Conservation (phyloP, 1,140 invertebrate genomes). For the Pseudomyrmex gracilis region DNA sequence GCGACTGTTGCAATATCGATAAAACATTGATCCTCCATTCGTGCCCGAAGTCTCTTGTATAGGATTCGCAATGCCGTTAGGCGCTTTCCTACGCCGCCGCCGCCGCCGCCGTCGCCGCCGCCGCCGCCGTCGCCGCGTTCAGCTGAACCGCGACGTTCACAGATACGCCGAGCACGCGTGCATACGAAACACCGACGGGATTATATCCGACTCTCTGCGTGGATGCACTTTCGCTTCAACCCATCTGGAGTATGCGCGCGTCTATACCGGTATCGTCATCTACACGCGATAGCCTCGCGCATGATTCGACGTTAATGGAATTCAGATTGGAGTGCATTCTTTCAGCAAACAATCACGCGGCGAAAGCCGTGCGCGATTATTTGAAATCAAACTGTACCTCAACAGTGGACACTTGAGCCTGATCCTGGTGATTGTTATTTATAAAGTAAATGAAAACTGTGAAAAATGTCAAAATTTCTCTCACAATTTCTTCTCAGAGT, state of each 20-base stretch:
- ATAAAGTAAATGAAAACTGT: too few relatives aligned
- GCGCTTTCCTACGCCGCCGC: constrained; percentile 42
- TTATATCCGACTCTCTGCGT: constrained; percentile 70
- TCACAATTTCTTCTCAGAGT: too few relatives aligned
- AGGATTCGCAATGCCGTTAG: constrained; percentile 77
- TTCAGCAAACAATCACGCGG: not conserved
- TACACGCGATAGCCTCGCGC: constrained; percentile 64
- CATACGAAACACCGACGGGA: constrained; percentile 70
- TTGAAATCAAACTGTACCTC: not conserved
- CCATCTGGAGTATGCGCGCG: constrained; percentile 38
- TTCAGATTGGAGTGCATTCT: constrained; percentile 66
- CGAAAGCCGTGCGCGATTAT: not conserved
- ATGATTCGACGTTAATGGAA: constrained; percentile 71
- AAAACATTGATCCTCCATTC: constrained; percentile 82
- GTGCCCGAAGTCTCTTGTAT: constrained; percentile 76
- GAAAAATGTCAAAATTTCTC: too few relatives aligned
- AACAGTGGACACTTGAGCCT: too few relatives aligned
- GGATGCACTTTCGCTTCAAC: constrained; percentile 60
- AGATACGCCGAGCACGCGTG: constrained; percentile 63
- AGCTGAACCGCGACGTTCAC: constrained; percentile 38
- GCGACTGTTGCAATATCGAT: constrained; percentile 81
- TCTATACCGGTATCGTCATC: constrained; percentile 68
- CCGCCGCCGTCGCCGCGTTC: constrained; percentile 25
- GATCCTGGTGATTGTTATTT: too few relatives aligned
- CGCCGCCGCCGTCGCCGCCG: constrained; percentile 37